These are phyloP conservation scores for Marmota monax DNA, from an alignment of 2,113 vertebrate genomes.

Conservation along the genomic window DNA sequence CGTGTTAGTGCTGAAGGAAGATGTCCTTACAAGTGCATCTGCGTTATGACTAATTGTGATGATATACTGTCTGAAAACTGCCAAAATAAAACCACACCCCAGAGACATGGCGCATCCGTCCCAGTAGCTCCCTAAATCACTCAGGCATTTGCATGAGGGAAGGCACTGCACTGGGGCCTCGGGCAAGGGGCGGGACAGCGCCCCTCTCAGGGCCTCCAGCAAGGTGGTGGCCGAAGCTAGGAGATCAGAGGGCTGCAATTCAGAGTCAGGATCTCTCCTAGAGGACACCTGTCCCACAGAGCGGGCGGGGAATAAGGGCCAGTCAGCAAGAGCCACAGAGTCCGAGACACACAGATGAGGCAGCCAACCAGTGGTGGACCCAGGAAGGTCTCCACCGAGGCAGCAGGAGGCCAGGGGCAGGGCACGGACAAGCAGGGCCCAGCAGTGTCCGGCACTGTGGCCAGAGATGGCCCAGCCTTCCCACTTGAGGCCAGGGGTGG, in stretches of 20 bases:
- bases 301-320: too few relatives aligned
- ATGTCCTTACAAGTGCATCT: not conserved
- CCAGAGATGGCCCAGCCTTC: not conserved
- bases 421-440: too few relatives aligned
- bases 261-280: not conserved
- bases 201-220: not conserved
- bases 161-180: fast-evolving
- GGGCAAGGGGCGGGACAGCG: not conserved
- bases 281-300: not conserved
- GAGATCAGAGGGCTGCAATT: not conserved
- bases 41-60: not conserved
- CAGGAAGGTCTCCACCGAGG: too few relatives aligned
- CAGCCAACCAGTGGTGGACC: not conserved
- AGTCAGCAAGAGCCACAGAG: not conserved
- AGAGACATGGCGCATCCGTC: too few relatives aligned
- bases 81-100: not conserved
- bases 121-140: not conserved
- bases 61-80: not conserved
- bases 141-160: not conserved
- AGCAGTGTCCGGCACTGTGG: not conserved
- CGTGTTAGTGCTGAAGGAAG: not conserved
- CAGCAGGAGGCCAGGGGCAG: not conserved
- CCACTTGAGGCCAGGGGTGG: too few relatives aligned
- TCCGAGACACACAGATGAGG: not conserved
- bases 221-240: not conserved